phyloP scores from a whole-genome alignment of 2,797 vertebrate species.

The Benthosema pterotum region DNA sequence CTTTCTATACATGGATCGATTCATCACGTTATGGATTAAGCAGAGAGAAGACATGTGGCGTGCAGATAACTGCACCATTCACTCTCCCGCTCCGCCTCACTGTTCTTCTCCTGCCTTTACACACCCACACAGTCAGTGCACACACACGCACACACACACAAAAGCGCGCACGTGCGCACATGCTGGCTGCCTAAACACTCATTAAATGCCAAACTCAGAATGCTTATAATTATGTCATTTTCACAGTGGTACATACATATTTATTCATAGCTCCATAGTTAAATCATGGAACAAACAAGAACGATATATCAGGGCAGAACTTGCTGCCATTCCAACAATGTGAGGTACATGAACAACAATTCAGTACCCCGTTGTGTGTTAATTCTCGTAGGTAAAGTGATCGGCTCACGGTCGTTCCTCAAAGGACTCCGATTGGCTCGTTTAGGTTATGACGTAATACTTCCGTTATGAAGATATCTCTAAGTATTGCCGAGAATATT shows the following conservation, averaged over 20 bases:
- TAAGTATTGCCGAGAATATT: too few relatives aligned
- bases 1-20: too few relatives aligned
- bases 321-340: conserved; percentile 24
- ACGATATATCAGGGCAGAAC: background rate
- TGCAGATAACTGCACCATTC: conserved; percentile 31
- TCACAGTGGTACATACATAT: conserved; percentile 45
- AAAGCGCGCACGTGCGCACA: background rate
- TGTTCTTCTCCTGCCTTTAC: conserved; percentile 49
- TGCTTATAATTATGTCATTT: background rate
- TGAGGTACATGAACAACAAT: conserved; percentile 14
- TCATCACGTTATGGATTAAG: conserved; percentile 11
- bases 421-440: too few relatives aligned
- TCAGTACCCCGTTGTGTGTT: too few relatives aligned
- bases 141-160: conserved; percentile 5
- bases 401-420: too few relatives aligned
- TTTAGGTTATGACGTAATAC: too few relatives aligned
- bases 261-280: conserved; percentile 27
- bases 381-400: too few relatives aligned
- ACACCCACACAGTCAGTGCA: conserved; percentile 55
- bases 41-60: background rate
- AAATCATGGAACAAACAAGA: conserved; percentile 22
- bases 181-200: conserved; percentile 43
- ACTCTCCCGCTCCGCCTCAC: conserved; percentile 29
- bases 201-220: conserved; percentile 33
- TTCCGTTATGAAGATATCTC: too few relatives aligned